Conservation (phyloP, 2,888 invertebrate species). For the Oscheius sp. region DNA sequence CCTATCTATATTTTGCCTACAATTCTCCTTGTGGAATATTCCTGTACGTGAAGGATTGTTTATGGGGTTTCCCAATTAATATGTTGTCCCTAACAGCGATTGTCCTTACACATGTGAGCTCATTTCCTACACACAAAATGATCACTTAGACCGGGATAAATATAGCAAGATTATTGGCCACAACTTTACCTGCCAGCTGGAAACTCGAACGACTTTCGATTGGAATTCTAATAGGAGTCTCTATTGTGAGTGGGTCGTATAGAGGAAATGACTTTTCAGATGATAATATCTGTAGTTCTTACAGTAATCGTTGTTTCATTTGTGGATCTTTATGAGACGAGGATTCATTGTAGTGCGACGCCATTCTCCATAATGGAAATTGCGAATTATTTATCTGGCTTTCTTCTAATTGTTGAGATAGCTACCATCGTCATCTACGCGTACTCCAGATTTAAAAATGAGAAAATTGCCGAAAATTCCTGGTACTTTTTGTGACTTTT, state of each 20-base stretch:
- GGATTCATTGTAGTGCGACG: neutral
- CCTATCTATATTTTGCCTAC: neutral
- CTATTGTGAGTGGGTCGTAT: neutral
- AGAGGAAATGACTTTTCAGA: neutral
- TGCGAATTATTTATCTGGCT: neutral
- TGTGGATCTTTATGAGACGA: neutral
- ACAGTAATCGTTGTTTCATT: neutral
- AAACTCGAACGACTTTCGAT: neutral
- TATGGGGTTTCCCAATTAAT: neutral
- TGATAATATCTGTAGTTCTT: neutral
- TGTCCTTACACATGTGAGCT: neutral
- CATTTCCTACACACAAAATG: neutral
- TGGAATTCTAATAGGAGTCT: neutral
- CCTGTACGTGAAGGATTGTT: slow-evolving; percentile 1
- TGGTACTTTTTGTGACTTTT: neutral
- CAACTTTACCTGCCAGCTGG: neutral
- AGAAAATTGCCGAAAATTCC: neutral
- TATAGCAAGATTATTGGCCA: neutral
- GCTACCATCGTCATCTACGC: neutral
- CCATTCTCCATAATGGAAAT: neutral
- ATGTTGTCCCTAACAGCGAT: neutral
- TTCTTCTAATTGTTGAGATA: neutral
- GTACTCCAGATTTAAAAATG: neutral
- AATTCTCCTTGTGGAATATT: neutral
- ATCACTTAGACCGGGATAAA: slow-evolving; percentile 1